Evolutionary conservation across 2,888 invertebrate species (phyloP), one percentile per base, ranked within the genome.

Genomic region (Ramazzottius varieornatus): DNA sequence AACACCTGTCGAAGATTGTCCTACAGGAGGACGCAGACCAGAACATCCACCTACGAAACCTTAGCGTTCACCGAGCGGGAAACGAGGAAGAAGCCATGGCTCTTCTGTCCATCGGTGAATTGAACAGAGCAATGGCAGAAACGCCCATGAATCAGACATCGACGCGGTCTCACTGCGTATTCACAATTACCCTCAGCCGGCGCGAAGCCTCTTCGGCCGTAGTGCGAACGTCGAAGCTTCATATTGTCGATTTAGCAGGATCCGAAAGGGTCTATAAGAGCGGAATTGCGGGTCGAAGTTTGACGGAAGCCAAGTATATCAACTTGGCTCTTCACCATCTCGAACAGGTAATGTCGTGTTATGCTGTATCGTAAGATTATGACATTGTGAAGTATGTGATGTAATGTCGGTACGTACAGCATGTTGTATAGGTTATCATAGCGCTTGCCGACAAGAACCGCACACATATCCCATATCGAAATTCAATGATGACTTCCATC

Each of bases 121-220:
- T 75, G 32, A 77, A 77, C 72, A 72, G 76, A 67, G 75, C 76
- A 74, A 75, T 76, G 66, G 76, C 77, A 65, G 76, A 77, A 76
- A 77, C 77, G 1, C 76, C 76, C 1, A 76, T 77, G 75, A 77
- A 77, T 69, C 74, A 75, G 66, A 76, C 76, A 1, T 77, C 77
- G 8, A 77, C 76, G 13, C 70, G 76, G 64, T 77, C 76, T 29
- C 77, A 77, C 68, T 77, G 77, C 69, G 74, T 77, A 65, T 77
- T 77, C 69, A 75, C 76, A 33, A 71, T 77, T 20, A 76, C 76
- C 68, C 67, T 77, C 32, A 74, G 72, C 32, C 71, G 73, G 20
- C 69, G 74, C 67, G 73, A 74, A 67, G 4, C n/a, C n/a, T 75
- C 74, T 1, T 75, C 75, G 16, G 74, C 75, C 13, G 74, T 74